A percentile compares a stretch with the other conserved stretches of the same genome.
Conservation (phyloP, 2,888 invertebrate genomes). For the Drosophila recens region DNA sequence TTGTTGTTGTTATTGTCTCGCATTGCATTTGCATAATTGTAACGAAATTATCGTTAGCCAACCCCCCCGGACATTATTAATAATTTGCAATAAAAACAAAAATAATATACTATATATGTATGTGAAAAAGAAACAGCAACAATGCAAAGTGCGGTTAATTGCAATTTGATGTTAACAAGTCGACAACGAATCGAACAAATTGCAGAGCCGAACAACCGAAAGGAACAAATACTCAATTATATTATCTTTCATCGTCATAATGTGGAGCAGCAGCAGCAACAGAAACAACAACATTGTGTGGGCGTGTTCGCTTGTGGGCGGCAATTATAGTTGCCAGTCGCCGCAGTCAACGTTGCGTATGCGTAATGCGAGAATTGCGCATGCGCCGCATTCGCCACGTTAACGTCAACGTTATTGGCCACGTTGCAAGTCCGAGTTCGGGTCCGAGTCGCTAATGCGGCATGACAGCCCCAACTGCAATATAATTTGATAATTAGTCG, state of each 20-base stretch:
- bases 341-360: slow-evolving; percentile 54
- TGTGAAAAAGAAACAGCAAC: not conserved
- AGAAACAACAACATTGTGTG: slow-evolving; percentile 25
- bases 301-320: slow-evolving; percentile 35
- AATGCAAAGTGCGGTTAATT: slow-evolving; percentile 70
- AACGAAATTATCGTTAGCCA: slow-evolving; percentile 9
- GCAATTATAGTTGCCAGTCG: slow-evolving; percentile 55
- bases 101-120: not conserved
- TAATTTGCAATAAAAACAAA: slow-evolving; percentile 6
- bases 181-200: slow-evolving; percentile 56
- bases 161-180: slow-evolving; percentile 82
- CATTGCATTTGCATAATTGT: slow-evolving; percentile 49
- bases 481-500: slow-evolving; percentile 72
- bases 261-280: slow-evolving; percentile 32
- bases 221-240: slow-evolving; percentile 49
- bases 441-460: slow-evolving; percentile 51
- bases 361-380: slow-evolving; percentile 72
- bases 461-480: slow-evolving; percentile 58
- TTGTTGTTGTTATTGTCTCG: not conserved
- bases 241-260: slow-evolving; percentile 44
- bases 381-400: slow-evolving; percentile 57
- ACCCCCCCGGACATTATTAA: slow-evolving; percentile 1
- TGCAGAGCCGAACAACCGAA: slow-evolving; percentile 31
- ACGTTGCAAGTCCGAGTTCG: slow-evolving; percentile 26
- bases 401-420: slow-evolving; percentile 10